Percentiles rank a stretch among this genome's conserved stretches.
phyloP scores from a whole-genome alignment of 2,113 vertebrate genomes.

The Dasyurus viverrinus region DNA sequence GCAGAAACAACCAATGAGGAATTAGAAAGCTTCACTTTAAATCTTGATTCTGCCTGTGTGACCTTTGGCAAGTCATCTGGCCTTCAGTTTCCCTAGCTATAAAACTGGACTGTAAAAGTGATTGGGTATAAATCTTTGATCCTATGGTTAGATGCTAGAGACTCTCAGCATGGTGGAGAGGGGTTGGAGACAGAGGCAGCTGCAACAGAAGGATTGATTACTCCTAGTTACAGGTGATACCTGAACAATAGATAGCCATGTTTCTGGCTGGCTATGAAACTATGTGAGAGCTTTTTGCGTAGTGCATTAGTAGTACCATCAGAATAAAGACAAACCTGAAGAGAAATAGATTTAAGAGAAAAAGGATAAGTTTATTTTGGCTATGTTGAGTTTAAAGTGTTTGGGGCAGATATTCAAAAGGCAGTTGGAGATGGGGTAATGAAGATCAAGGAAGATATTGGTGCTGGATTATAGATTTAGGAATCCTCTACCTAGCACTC shows the following conservation, averaged over 20 bases:
- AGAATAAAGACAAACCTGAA: neutral
- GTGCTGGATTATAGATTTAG: neutral
- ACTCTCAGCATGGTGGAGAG: neutral
- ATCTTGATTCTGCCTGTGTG: neutral
- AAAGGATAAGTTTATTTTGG: neutral
- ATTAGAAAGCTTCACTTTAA: neutral
- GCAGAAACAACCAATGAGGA: neutral
- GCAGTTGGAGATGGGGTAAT: neutral
- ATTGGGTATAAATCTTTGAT: neutral
- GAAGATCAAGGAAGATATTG: neutral
- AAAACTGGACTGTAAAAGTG: neutral
- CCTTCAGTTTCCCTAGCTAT: neutral
- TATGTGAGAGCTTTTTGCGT: neutral
- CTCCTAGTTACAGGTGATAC: neutral
- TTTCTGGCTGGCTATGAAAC: neutral
- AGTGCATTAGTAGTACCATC: neutral
- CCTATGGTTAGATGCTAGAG: neutral
- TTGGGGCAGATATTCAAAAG: neutral
- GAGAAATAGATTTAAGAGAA: neutral
- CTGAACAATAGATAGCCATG: neutral
- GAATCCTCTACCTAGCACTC: neutral
- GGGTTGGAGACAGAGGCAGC: neutral
- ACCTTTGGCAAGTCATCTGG: neutral
- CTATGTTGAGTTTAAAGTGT: neutral
- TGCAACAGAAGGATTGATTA: neutral